Base-by-base conservation (phyloP, 2,113 vertebrate genomes). In the Hippocampus zosterae region DNA sequence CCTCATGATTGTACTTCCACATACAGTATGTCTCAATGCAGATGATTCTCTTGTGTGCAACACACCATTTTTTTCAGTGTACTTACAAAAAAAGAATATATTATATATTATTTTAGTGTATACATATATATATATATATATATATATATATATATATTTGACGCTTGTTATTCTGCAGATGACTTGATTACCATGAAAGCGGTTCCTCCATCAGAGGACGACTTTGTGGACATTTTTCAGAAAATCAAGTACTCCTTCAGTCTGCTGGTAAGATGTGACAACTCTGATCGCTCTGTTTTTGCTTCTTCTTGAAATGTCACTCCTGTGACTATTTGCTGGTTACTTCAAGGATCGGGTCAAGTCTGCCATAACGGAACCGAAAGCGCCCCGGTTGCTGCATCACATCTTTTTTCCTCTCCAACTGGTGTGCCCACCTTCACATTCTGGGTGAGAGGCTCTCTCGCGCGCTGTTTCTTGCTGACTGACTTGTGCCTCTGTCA, bases 231-330 rank as follows among this genome's bases (percentile, higher is more conserved):
- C 18, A 73, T 94, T 80, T 93, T 93, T 63, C 93, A 93, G 87
- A 96, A 96, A 81, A 90, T 95, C 69, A 96, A 96, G 70, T 96
- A 96, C 68, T 91, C 92, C 81, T 85, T 96, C 82, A 88, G 92
- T 80, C 87, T 96, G 44, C 89, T 96, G 93, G 95, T 96, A 84
- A 93, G 92, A 46, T 50, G 1, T 42, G 9, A 23, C 25, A 13
- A 29, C 2, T 21, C 6, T 18, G 1, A 48, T 3, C 21, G n/a
- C 9, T 29, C 21, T 1, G 5, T 50, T 50, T 27, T 9, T 5
- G 12, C 2, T 40, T 37, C 2, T 16, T 53, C 16, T 40, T 53
- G n/a, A 37, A 50, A 53, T 61, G 29, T 72, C 25, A 18, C 2
- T 27, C 21, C 21, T 33, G 50, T 53, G 0, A 64, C 1, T 18